phyloP scores from a whole-genome alignment of 1,140 invertebrate genomes.

The Drosophila micromelanica region DNA sequence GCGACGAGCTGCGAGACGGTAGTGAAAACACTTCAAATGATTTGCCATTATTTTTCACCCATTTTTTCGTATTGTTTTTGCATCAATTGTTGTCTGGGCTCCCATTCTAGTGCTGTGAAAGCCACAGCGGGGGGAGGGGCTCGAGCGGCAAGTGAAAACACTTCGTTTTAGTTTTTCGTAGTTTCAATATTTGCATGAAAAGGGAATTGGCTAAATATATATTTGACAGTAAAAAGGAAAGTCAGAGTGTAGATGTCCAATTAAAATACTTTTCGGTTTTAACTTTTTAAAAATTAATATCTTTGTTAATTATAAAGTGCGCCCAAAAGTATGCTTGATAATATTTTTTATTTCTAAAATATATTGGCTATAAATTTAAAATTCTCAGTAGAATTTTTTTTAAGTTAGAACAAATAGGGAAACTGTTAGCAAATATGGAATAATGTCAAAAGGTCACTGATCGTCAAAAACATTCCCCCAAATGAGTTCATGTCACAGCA shows the following conservation, averaged over 20 bases:
- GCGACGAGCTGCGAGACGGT: conserved; percentile 85
- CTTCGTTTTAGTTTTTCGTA: conserved; percentile 5
- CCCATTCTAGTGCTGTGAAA: conserved; percentile 39
- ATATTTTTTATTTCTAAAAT: too few relatives aligned
- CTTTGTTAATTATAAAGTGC: too few relatives aligned
- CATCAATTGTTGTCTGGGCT: conserved; percentile 29
- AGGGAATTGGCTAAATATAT: not conserved
- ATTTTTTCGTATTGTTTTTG: conserved; percentile 44
- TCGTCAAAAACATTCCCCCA: conserved; percentile 34
- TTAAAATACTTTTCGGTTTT: too few relatives aligned
- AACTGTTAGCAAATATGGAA: not conserved
- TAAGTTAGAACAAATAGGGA: too few relatives aligned
- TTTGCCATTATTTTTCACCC: conserved; percentile 48
- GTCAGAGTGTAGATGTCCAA: too few relatives aligned
- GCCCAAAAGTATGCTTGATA: too few relatives aligned
- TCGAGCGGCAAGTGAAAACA: conserved; percentile 40
- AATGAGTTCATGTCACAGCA: conserved; percentile 55
- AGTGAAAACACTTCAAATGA: conserved; percentile 65
- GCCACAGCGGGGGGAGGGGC: conserved; percentile 5
- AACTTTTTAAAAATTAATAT: too few relatives aligned
- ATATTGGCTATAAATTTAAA: too few relatives aligned
- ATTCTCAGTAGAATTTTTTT: too few relatives aligned
- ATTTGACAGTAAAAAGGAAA: conserved; percentile 35
- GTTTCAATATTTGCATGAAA: conserved; percentile 16
- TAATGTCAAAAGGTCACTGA: conserved; percentile 54